phyloP scores from a whole-genome alignment of 2,113 vertebrate genomes.

The Anolis sagrei region DNA sequence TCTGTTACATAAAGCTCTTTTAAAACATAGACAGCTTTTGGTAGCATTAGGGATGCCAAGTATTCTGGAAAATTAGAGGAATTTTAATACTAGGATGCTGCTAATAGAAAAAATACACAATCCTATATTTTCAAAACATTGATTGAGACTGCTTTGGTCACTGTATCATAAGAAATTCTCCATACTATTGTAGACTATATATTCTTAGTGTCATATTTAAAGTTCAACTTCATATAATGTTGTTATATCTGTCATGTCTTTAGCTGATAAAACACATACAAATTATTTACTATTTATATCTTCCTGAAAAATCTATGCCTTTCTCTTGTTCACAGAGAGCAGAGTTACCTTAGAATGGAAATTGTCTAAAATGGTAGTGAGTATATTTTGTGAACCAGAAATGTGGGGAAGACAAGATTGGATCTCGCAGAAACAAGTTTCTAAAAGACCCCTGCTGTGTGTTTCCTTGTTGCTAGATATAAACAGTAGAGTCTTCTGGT shows the following conservation, averaged over 20 bases:
- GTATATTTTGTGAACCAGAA: neutral
- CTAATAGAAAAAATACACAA: neutral
- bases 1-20: slow-evolving; percentile 49
- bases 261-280: slow-evolving; percentile 22
- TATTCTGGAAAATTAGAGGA: slow-evolving; percentile 37
- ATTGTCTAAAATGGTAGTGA: neutral
- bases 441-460: neutral
- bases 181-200: neutral
- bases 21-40: slow-evolving; percentile 33
- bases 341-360: slow-evolving; percentile 4
- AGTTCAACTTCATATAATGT: slow-evolving; percentile 15
- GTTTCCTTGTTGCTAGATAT: neutral
- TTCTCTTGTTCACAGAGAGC: slow-evolving; percentile 42
- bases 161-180: neutral
- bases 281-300: neutral
- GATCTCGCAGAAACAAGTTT: neutral
- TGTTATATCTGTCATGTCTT: slow-evolving; percentile 5
- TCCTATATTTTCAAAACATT: neutral
- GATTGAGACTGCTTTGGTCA: slow-evolving; percentile 15
- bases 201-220: slow-evolving; percentile 32
- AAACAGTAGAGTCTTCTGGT: neutral
- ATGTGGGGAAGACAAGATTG: neutral
- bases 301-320: slow-evolving; percentile 48
- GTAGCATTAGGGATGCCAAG: slow-evolving; percentile 32
- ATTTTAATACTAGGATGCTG: slow-evolving; percentile 44